Evolutionary conservation across 2,888 invertebrate genomes (phyloP).

Genomic region (Hofmannophila pseudospretella): DNA sequence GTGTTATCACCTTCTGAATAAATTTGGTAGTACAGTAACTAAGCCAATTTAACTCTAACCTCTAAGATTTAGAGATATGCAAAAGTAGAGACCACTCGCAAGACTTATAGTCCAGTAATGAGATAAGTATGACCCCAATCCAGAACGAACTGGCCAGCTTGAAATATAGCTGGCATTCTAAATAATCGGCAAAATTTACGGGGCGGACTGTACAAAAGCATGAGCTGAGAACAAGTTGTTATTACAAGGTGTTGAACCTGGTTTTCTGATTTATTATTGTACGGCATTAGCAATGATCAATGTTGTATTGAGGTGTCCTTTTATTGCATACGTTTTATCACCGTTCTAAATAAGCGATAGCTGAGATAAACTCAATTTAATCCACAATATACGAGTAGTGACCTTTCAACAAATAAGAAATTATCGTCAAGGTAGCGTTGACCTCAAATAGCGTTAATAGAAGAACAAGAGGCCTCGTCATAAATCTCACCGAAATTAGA

Average conservation of each 20-base stretch:
- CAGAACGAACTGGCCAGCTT: conserved; percentile 43
- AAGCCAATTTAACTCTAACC: conserved; percentile 23
- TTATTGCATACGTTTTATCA: conserved; percentile 46
- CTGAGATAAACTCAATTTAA: conserved; percentile 25
- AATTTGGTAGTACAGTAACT: background rate
- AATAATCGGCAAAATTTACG: conserved; percentile 52
- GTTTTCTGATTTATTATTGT: conserved; percentile 63
- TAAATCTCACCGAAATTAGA: conserved; percentile 23
- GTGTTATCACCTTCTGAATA: background rate
- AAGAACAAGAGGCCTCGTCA: conserved; percentile 15
- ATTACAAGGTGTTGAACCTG: conserved; percentile 66
- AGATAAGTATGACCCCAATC: conserved; percentile 54
- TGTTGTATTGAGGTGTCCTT: conserved; percentile 53
- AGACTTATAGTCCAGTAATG: conserved; percentile 41
- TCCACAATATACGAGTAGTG: conserved; percentile 8
- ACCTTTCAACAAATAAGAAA: conserved; percentile 15
- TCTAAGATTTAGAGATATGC: conserved; percentile 33
- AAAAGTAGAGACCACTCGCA: conserved; percentile 32
- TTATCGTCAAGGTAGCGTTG: conserved; percentile 20
- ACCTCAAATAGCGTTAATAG: conserved; percentile 18
- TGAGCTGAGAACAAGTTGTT: conserved; percentile 53
- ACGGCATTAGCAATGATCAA: conserved; percentile 59
- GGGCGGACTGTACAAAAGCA: conserved; percentile 39
- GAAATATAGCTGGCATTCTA: conserved; percentile 49
- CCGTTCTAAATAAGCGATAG: conserved; percentile 38